Evolutionary conservation across 2,113 vertebrate species (phyloP), one percentile per base, ranked within the genome.

Genomic region (Petroica traversi): DNA sequence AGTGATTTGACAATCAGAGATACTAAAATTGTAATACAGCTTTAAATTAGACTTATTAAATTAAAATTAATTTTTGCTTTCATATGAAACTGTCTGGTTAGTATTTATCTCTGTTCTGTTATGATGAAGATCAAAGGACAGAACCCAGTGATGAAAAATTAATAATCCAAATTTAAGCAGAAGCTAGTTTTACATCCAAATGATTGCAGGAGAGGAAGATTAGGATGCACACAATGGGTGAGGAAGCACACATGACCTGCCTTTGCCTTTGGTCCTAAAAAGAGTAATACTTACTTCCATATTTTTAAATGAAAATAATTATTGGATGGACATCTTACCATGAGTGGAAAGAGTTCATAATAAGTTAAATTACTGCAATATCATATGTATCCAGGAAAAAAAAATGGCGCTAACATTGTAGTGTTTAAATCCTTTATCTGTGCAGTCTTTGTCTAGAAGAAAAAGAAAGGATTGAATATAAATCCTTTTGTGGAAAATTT

Each of bases 391-490:
- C 7, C 29, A 91, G 17, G 59, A 54, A 57, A 33, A 33, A 58
- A 34, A 49, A 22, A 4, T 9, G 1, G 2, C 33, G 11, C 2
- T 67, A 46, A 19, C 2, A 8, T 31, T 12, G 3, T 45, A 15
- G 3, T 19, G 6, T 49, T 17, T 9, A 11, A 62, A 14, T 31
- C 18, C 9, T 79, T 67, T 72, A 75, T 23, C 11, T 49, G 12
- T 26, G 17, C 10, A 54, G 12, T 12, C 4, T 54, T 67, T 71
- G 15, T 59, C 23, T 25, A 48, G 12, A 20, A 45, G 6, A 72
- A 41, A 51, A 57, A 66, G 7, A 28, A 43, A 40, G 6, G 7
- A 34, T 33, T 55, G 5, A 58, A 31, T 29, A n/a, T 2, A 54
- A 78, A 58, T 26, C 5, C 3, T 45, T 73, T 25, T 58, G 10